Evolutionary conservation across 2,113 vertebrate species (phyloP).

Genomic region (Leptocoma aspasia): DNA sequence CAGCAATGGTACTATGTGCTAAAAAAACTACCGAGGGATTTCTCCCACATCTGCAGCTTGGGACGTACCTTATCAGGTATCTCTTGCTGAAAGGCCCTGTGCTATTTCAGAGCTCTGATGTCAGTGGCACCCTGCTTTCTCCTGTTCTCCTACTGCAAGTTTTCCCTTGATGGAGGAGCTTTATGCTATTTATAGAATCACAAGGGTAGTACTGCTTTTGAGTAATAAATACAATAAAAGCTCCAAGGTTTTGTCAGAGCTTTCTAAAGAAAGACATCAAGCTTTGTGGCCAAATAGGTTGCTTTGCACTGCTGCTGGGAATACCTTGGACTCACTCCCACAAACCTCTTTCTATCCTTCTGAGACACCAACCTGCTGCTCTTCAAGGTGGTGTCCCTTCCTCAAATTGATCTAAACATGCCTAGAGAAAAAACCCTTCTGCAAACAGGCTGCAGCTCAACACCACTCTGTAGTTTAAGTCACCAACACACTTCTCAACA

Average conservation of each 20-base stretch:
- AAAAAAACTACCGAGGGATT: background rate
- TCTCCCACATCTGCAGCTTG: background rate
- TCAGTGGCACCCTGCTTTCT: background rate
- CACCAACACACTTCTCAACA: background rate
- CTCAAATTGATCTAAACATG: background rate
- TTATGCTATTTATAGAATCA: background rate
- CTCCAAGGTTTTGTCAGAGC: background rate
- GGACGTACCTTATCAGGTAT: background rate
- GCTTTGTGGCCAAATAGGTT: background rate
- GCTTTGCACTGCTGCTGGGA: background rate
- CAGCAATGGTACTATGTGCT: background rate
- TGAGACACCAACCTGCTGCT: background rate
- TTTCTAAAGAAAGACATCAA: background rate
- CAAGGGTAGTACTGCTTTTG: background rate
- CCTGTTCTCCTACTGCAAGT: background rate
- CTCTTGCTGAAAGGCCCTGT: background rate
- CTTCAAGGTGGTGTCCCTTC: background rate
- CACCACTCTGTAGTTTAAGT: background rate
- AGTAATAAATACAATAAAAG: background rate
- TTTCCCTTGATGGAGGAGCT: background rate
- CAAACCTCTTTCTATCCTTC: background rate
- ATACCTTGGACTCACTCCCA: background rate
- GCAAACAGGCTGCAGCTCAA: background rate
- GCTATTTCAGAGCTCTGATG: background rate
- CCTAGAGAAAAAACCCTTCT: background rate